Evolutionary conservation across 2,797 vertebrate species (phyloP), one percentile per base, ranked within the genome.

Genomic region (Mustela erminea): DNA sequence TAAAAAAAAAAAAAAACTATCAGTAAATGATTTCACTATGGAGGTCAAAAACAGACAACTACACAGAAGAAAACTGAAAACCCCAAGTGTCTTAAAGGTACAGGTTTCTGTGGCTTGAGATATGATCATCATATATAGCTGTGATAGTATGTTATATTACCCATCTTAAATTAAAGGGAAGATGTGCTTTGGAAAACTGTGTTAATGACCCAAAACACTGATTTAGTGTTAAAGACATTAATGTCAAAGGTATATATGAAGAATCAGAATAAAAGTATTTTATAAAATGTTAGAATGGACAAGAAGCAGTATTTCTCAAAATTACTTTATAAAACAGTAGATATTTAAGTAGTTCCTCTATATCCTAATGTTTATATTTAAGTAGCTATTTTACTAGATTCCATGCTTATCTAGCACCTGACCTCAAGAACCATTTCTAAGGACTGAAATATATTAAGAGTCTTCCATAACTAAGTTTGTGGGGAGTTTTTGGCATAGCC

Each of bases 181-280:
- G 25, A 41, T 68, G 18, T 41, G 10, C 27, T 66, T 35, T 89
- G 17, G 43, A 77, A 95, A 94, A 82, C 25, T 60, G 12, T 93
- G 77, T 21, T 81, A 70, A 32, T 66, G 46, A 89, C 15, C n/a
- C 15, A 38, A 78, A 89, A 83, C 6, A n/a, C 8, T 58, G 13
- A 60, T 86, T 83, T 38, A 78, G 29, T 68, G 9, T 68, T 77
- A 35, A 89, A 85, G 29, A 84, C 29, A 85, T 84, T 80, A 85
- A 41, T 32, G 32, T 78, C 35, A 95, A 87, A 93, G 4, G 35
- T 92, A 27, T 18, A 64, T 89, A 21, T 49, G 7, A 85, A 74
- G 43, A 94, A 49, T 72, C n/a, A 92, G 14, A 94, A 91, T 95
- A 90, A 80, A 95, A 80, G 18, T 35, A 77, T 41, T 96, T 93